Conservation (phyloP, 2,888 invertebrate genomes). For the Microplitis manilae region DNA sequence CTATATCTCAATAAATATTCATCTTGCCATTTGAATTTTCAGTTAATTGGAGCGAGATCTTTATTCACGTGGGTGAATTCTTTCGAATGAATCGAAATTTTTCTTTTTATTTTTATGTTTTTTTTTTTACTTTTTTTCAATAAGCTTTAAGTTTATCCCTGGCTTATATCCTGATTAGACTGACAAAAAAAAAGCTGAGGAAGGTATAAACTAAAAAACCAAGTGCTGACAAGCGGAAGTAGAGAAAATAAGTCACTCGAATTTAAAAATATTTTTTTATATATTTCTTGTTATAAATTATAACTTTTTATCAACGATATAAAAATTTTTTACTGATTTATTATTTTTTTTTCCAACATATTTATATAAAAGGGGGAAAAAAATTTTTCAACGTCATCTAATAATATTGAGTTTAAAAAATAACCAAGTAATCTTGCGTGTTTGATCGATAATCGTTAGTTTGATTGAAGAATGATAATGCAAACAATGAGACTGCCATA, state of each 20-base stretch:
- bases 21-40: slow-evolving; percentile 9
- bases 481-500: slow-evolving; percentile 7
- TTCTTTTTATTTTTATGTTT: not conserved
- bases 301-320: too few relatives aligned
- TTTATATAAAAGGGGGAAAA: not conserved
- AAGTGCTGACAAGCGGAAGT: slow-evolving; percentile 37
- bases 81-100: slow-evolving; percentile 1
- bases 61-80: slow-evolving; percentile 23
- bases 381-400: slow-evolving; percentile 4
- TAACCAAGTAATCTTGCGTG: slow-evolving; percentile 24
- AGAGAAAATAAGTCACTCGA: slow-evolving; percentile 11
- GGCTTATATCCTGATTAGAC: slow-evolving; percentile 34
- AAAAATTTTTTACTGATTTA: too few relatives aligned
- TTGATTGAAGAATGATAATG: not conserved
- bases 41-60: slow-evolving; percentile 34
- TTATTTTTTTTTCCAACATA: too few relatives aligned
- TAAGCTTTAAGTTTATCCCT: slow-evolving; percentile 25
- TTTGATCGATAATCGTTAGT: slow-evolving; percentile 27
- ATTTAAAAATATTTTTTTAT: slow-evolving; percentile 7
- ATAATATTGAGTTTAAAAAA: slow-evolving; percentile 16
- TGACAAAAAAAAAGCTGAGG: slow-evolving; percentile 27
- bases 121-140: not conserved
- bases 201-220: slow-evolving; percentile 22
- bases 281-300: not conserved
- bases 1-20: slow-evolving; percentile 9